Percentiles rank a stretch among this genome's conserved stretches.
Evolutionary conservation across 2,113 vertebrate species (phyloP).

Genomic region (Riparia riparia): DNA sequence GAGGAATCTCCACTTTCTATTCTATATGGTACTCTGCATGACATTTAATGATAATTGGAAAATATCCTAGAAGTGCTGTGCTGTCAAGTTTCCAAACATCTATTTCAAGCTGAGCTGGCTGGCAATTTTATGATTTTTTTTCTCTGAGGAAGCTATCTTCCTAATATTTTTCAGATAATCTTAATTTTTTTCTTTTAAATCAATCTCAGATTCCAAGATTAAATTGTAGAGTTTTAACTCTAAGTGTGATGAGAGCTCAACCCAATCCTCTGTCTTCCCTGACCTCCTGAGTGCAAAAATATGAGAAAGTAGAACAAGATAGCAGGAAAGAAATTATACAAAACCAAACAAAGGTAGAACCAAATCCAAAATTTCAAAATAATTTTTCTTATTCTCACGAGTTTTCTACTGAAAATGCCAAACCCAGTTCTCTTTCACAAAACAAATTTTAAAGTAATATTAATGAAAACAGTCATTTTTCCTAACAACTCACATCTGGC

Average conservation of each 20-base stretch:
- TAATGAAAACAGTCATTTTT: constrained; percentile 50
- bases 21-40: not conserved
- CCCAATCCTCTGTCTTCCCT: not conserved
- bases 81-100: not conserved
- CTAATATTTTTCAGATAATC: not conserved
- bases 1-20: not conserved
- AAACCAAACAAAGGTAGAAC: not conserved
- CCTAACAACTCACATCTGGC: constrained; percentile 44
- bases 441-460: not conserved
- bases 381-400: not conserved
- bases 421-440: not conserved
- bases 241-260: not conserved
- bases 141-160: not conserved
- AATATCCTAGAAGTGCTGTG: not conserved
- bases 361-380: not conserved
- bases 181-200: not conserved
- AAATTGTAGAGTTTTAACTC: not conserved
- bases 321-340: not conserved
- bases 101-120: not conserved
- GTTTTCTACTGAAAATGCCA: not conserved
- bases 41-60: not conserved
- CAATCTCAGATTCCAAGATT: not conserved
- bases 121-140: not conserved
- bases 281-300: not conserved
- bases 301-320: not conserved